Base-by-base conservation (phyloP, 1,140 invertebrate genomes). In the Zaprionus kolodkinae region DNA sequence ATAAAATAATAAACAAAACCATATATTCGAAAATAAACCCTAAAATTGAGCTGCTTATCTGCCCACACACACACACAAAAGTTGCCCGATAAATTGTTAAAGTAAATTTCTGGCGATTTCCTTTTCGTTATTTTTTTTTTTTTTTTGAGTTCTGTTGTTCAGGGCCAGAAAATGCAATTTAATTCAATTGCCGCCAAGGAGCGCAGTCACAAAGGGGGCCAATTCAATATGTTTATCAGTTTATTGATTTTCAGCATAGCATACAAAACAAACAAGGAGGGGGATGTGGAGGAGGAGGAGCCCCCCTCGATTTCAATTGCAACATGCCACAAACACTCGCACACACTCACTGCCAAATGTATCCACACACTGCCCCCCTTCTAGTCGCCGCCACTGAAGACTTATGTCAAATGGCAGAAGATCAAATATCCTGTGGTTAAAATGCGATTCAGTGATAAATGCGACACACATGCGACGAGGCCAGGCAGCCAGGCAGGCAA, bases 351-450 rank as follows among this genome's bases (percentile, higher is more conserved):
- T 65, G 4, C 59, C 17, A 72, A 77, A 70, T 88, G 70, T 76
- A 82, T 81, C 70, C 78, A 68, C 72, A 78, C 61, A 52, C 70
- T 36, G 43, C 1, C 27, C 27, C 6, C n/a, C 17, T 21, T n/a
- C 21, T 38, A 10, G 21, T n/a, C 12, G 33, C 21, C 36, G 33
- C 61, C 17, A n/a, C 69, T 66, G 57, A 76, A 78, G 80, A 79
- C 85, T 84, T 74, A 75, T 89, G 85, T 89, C 86, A 89, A 89
- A 89, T 89, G 85, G 85, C 85, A 89, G 64, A 70, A 85, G 85
- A 89, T 89, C 85, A 89, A 89, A 89, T 89, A 89, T 89, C 85
- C 85, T 89, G 85, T 89, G 85, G 85, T 81, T 89, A 89, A 81
- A 89, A 81, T 85, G 78, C 86, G 81, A 89, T 89, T 89, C 85